Conservation (phyloP, 2,888 invertebrate species). For the Venusia cambrica region DNA sequence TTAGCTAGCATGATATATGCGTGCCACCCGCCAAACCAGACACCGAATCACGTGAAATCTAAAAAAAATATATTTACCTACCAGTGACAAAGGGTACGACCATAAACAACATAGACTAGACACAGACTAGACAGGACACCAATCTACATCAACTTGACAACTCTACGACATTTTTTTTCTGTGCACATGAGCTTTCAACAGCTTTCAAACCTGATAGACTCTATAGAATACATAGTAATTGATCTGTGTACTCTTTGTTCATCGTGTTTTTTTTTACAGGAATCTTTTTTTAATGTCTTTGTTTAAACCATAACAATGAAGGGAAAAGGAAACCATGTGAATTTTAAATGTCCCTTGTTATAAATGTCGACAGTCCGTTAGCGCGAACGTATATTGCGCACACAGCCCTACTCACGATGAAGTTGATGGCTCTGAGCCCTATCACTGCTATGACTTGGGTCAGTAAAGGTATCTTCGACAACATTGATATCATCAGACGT, state of each 20-base stretch:
- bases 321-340: constrained; percentile 4
- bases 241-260: too few relatives aligned
- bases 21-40: too few relatives aligned
- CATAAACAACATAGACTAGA: constrained; percentile 16
- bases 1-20: too few relatives aligned
- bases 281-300: too few relatives aligned
- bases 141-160: constrained; percentile 22
- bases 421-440: constrained; percentile 47
- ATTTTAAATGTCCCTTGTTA: constrained; percentile 34
- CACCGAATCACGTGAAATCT: too few relatives aligned
- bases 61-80: too few relatives aligned
- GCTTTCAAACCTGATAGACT: too few relatives aligned
- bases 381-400: constrained; percentile 52
- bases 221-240: too few relatives aligned
- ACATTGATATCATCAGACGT: constrained; percentile 42
- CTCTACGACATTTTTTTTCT: too few relatives aligned
- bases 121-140: constrained; percentile 18
- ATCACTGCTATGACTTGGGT: constrained; percentile 52
- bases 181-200: too few relatives aligned
- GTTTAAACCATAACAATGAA: too few relatives aligned
- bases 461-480: constrained; percentile 42
- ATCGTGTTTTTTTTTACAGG: too few relatives aligned
- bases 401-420: constrained; percentile 48
- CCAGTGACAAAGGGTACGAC: constrained; percentile 2
- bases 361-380: constrained; percentile 43